These are phyloP conservation scores for Prenolepis imparis DNA, from an alignment of 2,888 invertebrate species.

Conservation along the genomic window DNA sequence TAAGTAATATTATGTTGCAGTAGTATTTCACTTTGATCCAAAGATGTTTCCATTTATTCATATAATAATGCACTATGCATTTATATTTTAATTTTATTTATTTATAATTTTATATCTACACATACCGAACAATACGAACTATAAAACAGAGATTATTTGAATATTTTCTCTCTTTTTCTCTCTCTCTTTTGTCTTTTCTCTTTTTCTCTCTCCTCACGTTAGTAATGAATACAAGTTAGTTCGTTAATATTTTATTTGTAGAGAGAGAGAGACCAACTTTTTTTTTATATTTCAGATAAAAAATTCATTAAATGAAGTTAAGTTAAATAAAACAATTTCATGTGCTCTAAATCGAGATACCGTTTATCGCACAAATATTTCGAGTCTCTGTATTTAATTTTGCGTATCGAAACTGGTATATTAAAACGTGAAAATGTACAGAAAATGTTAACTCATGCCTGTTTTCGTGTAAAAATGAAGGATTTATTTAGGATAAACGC, in stretches of 20 bases:
- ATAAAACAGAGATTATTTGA: neutral
- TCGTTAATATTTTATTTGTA: neutral
- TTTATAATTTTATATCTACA: slow-evolving; percentile 1
- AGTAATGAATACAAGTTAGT: neutral
- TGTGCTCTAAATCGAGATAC: slow-evolving; percentile 28
- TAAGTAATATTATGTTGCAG: neutral
- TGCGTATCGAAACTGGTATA: slow-evolving; percentile 2
- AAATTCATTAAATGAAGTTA: slow-evolving; percentile 31
- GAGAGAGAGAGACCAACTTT: too few relatives aligned
- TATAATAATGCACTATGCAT: neutral
- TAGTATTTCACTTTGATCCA: neutral
- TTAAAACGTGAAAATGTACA: slow-evolving; percentile 22
- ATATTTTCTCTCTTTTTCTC: too few relatives aligned
- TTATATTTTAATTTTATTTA: slow-evolving; percentile 17
- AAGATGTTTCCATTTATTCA: neutral
- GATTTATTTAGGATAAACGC: neutral
- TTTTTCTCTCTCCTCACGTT: neutral
- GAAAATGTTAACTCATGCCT: neutral
- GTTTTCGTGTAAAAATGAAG: neutral
- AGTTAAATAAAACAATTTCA: slow-evolving; percentile 46
- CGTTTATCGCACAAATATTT: slow-evolving; percentile 44
- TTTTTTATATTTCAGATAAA: slow-evolving; percentile 1
- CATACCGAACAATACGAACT: neutral
- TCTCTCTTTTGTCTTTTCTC: neutral
- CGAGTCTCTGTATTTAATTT: slow-evolving; percentile 43